Evolutionary conservation across 2,888 invertebrate genomes (phyloP).

Genomic region (Gandaritis pyraliata): DNA sequence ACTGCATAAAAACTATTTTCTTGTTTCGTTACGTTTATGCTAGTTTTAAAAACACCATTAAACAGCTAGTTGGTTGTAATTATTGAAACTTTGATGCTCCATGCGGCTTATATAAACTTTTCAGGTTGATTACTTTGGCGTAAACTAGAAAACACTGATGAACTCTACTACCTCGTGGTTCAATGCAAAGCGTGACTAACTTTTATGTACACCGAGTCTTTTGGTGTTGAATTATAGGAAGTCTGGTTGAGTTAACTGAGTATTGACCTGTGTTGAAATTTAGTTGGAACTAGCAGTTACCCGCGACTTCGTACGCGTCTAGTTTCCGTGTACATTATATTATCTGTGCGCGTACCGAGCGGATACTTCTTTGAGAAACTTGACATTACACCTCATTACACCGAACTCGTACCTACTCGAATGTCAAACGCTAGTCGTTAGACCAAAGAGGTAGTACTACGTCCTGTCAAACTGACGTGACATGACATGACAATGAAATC

Average conservation of each 20-base stretch:
- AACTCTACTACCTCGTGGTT: neutral
- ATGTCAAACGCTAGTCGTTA: no score
- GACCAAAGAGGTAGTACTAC: no score
- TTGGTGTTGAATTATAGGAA: slow-evolving; percentile 6
- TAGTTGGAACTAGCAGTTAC: no score
- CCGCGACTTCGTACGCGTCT: no score
- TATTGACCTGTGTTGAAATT: slow-evolving; percentile 22
- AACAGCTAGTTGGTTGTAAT: neutral
- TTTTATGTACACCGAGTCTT: neutral
- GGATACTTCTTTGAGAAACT: no score
- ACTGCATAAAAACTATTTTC: neutral
- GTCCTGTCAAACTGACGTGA: no score
- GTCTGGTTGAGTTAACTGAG: slow-evolving; percentile 19
- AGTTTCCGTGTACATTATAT: no score
- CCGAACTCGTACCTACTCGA: no score
- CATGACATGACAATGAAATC: no score
- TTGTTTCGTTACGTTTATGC: neutral
- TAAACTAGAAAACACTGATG: neutral
- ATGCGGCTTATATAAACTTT: neutral
- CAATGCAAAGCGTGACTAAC: neutral
- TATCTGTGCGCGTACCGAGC: no score
- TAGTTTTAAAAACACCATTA: neutral
- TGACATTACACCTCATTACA: no score
- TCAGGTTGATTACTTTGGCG: neutral
- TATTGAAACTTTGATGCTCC: neutral